phyloP scores from a whole-genome alignment of 2,888 invertebrate species.

The Thera britannica region DNA sequence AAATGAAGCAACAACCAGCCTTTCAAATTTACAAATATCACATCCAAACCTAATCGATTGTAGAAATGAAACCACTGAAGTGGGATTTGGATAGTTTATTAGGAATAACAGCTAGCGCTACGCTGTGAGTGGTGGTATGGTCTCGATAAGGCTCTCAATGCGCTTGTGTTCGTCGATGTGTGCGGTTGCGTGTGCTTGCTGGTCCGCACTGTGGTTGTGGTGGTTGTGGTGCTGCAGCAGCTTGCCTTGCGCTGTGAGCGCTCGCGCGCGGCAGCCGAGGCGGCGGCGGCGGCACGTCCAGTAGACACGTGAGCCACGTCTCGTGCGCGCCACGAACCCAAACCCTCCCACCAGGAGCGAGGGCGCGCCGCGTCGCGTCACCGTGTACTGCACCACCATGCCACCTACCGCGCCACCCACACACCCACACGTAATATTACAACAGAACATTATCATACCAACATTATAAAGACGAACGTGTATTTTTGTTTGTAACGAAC shows the following conservation, averaged over 20 bases:
- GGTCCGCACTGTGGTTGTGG: conserved; percentile 42
- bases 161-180: conserved; percentile 53
- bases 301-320: conserved; percentile 73
- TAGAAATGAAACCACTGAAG: conserved; percentile 3
- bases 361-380: conserved; percentile 77
- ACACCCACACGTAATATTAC: conserved; percentile 22
- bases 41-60: neutral
- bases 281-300: conserved; percentile 74
- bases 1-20: neutral
- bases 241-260: conserved; percentile 68
- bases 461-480: no score
- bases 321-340: conserved; percentile 73
- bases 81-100: neutral
- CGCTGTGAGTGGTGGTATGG: conserved; percentile 49
- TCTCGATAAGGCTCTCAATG: conserved; percentile 77
- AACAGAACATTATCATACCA: neutral
- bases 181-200: conserved; percentile 41
- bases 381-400: conserved; percentile 65
- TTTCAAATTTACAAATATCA: neutral
- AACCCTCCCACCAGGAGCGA: conserved; percentile 70
- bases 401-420: conserved; percentile 35
- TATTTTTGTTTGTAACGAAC: no score
- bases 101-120: neutral
- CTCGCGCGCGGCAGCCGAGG: conserved; percentile 68
- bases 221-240: conserved; percentile 69